Evolutionary conservation across 1,140 invertebrate species (phyloP), one percentile per base, ranked within the genome.

Genomic region (Helicoverpa armigera): DNA sequence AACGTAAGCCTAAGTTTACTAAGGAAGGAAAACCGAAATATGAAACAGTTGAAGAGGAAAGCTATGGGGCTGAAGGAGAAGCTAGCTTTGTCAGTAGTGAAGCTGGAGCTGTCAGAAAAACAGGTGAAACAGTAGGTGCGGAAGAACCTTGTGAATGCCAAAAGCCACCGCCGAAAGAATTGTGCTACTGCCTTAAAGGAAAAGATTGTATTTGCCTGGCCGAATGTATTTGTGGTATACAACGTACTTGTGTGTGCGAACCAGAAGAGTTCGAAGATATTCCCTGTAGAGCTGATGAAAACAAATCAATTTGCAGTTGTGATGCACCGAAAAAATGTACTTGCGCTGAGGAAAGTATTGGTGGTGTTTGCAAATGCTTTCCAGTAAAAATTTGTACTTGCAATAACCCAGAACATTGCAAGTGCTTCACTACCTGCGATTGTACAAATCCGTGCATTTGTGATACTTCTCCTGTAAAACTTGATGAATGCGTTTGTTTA

Each of bases 371-470:
- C 77, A 67, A 85, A 79, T 93, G 92, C 83, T 90, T 90, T 85
- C 88, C 89, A 2, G 81, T 81, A 23, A 83, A 84, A 74, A 67
- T 76, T 31, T 95, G 94, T 76, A 91, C 87, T 43, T 95, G 93
- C 83, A 90, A 86, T 23, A 80, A 94, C 85, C 88, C 91, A 43
- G 88, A 90, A 72, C 74, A 92, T 79, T 95, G 93, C 73, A 90
- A 86, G 82, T 95, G 93, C 78, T 90, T 82, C 72, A 74, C 70
- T 31, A 80, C 83, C 50, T 94, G 92, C 80, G 85, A 92, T 29
- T 92, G 92, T 79, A 83, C 56, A 35, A 83, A 86, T 14, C 90
- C 88, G 31, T 94, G 92, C 78, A 82, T 92, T 56, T 94, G 92
- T 79, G 91, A 93, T 61, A 88, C 80, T 4, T 35, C 72, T 79